phyloP scores from a whole-genome alignment of 1,140 invertebrate genomes.

The Procambarus virginalis region DNA sequence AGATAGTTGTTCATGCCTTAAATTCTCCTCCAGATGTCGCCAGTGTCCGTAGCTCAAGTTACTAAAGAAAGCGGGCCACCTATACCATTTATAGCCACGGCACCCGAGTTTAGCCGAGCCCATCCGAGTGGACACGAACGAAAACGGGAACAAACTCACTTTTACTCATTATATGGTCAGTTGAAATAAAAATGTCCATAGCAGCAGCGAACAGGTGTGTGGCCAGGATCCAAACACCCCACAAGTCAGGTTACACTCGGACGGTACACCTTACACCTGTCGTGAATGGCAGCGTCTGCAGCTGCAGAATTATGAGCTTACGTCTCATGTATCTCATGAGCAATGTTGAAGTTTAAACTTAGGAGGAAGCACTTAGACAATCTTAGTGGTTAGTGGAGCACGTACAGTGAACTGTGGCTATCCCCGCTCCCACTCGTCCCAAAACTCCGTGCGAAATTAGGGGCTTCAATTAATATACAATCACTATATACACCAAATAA shows the following conservation, averaged over 20 bases:
- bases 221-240: neutral
- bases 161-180: neutral
- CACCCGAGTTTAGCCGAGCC: conserved; percentile 21
- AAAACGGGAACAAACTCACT: conserved; percentile 4
- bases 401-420: neutral
- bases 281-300: neutral
- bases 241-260: neutral
- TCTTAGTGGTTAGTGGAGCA: neutral
- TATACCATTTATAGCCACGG: conserved; percentile 53
- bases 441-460: too few relatives aligned
- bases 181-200: neutral
- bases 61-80: conserved; percentile 47
- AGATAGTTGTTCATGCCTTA: conserved; percentile 51
- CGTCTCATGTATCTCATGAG: neutral
- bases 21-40: conserved; percentile 56
- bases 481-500: too few relatives aligned
- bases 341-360: neutral
- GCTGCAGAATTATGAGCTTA: neutral
- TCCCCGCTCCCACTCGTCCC: neutral
- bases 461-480: too few relatives aligned
- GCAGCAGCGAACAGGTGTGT: neutral
- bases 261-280: neutral
- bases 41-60: conserved; percentile 53
- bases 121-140: conserved; percentile 30
- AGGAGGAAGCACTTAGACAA: neutral